Base-by-base conservation (phyloP, 2,888 invertebrate genomes). In the Agonopterix heracliana region DNA sequence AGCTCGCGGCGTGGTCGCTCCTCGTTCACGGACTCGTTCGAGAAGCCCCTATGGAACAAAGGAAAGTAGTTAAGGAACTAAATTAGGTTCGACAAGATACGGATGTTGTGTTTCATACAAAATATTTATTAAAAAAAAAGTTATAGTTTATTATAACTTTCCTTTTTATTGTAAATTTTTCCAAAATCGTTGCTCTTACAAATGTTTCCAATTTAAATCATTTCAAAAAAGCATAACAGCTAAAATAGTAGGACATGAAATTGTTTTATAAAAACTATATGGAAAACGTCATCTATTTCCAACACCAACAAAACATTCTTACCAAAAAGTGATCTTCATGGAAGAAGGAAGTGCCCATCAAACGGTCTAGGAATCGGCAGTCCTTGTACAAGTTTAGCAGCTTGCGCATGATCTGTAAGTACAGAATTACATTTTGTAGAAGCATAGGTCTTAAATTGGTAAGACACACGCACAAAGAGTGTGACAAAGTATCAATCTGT, bases 311-410 rank as follows among this genome's bases (percentile, higher is more conserved):
- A 26, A 26, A 26, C 5, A 26, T 26, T 26, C 78, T 84, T 70
- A 92, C 92, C 89, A 92, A 90, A 76, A 95, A 95, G 78, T 95
- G 93, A 67, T 92, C 91, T 66, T 94, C 95, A 59, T 95, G 94
- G 78, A 97, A 97, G 80, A 95, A 96, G 3, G 93, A 91, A 0
- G 96, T 96, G 45, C 94, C 94, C 90, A 97, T 93, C 50, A 96
- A 85, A 60, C 94, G 94, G 79, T 97, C 96, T 76, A 97, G 89
- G 69, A 93, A 95, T 60, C 96, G 92, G 68, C 95, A 96, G 72
- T 96, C 95, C 73, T 95, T 96, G 72, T 96, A 96, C 42, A 96
- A 92, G 66, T 92, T 92, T 52, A 96, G 81, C 43, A 96, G 82
- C 77, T 95, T 94, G 59, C 93, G 91, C 92, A 96, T 93, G 26